Evolutionary conservation across 2,888 invertebrate species (phyloP).

Genomic region (Hipparchia semele): DNA sequence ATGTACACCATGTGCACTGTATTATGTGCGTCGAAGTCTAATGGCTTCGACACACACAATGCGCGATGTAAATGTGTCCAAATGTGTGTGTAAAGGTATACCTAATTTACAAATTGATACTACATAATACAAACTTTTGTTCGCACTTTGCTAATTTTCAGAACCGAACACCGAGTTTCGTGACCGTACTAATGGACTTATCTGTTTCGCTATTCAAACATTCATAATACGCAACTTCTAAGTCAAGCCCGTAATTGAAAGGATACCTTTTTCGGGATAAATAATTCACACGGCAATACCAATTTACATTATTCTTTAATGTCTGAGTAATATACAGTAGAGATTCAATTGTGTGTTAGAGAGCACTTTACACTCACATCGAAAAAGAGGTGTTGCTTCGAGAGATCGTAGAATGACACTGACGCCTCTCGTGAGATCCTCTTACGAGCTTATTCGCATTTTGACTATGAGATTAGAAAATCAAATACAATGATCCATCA

Average conservation of each 20-base stretch:
- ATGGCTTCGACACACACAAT: no score
- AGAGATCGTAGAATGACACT: slow-evolving; percentile 41
- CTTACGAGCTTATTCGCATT: slow-evolving; percentile 9
- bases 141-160: slow-evolving; percentile 21
- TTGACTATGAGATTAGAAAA: slow-evolving; percentile 21
- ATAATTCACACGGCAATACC: slow-evolving; percentile 49
- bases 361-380: slow-evolving; percentile 46
- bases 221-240: slow-evolving; percentile 49
- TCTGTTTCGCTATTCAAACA: slow-evolving; percentile 49
- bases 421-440: slow-evolving; percentile 31
- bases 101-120: background rate
- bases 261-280: slow-evolving; percentile 56
- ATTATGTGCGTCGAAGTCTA: no score
- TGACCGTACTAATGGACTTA: slow-evolving; percentile 48
- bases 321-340: slow-evolving; percentile 33
- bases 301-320: slow-evolving; percentile 48
- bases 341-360: slow-evolving; percentile 43
- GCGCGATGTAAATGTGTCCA: no score
- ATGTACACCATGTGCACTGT: no score
- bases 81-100: no score
- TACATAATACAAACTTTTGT: slow-evolving; percentile 4
- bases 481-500: slow-evolving; percentile 13
- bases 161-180: slow-evolving; percentile 30
- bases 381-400: slow-evolving; percentile 44
- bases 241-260: slow-evolving; percentile 64